Base-by-base conservation (phyloP, 1,140 invertebrate species). In the Leptopilina clavipes region DNA sequence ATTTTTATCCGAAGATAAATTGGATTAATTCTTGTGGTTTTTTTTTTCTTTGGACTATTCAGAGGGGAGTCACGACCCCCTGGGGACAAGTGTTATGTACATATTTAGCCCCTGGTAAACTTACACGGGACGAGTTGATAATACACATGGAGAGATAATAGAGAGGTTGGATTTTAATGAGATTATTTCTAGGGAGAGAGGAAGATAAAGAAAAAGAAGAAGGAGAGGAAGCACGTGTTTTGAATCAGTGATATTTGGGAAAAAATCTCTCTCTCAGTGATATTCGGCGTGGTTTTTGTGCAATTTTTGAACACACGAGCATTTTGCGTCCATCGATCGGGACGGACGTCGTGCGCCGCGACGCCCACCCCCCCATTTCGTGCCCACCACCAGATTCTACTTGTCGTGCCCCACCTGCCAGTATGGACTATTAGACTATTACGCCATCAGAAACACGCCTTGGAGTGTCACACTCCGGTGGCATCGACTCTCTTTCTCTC, bases 311-410 rank as follows among this genome's bases (percentile, higher is more conserved):
- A 65, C 65, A 40, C 37, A 40, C 5, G 37, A 40, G 37, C 52
- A 80, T 77, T 79, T 77, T 79, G 78, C 72, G n/a, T n/a, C n/a
- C 84, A 88, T 87, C 84, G 86, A 88, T 88, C 87, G 76, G 76
- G 77, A 87, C 87, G 76, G 78, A 85, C 84, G 84, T 75, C 78
- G 81, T 71, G 83, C 86, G 83, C 85, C 84, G 83, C 85, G 83
- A 83, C 86, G 86, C 84, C 79, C 78, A 78, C 78, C 79, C 71
- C 70, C 71, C 7, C 37, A 9, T 40, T 76, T 70, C 71, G 65
- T 40, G 70, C 73, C 5, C 25, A 40, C 19, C 43, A 10, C 12
- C 73, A n/a, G n/a, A n/a, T 40, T 48, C 78, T 76, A 76, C 65
- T 74, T 72, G 72, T 78, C 78, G 77, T 74, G 76, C 76, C 77